Evolutionary conservation across 2,888 invertebrate species (phyloP).

Genomic region (Keiferia lycopersicella): DNA sequence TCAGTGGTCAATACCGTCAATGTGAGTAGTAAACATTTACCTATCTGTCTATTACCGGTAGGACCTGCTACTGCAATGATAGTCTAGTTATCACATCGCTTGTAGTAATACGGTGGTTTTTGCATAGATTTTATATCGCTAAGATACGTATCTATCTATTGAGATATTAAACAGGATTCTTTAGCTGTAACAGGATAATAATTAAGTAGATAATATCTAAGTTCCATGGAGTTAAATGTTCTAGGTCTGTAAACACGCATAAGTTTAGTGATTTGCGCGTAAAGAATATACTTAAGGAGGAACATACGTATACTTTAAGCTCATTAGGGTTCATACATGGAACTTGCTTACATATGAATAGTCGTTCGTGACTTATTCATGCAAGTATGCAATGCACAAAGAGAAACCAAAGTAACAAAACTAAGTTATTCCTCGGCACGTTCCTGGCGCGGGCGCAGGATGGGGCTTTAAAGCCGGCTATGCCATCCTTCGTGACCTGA

Average conservation of each 20-base stretch:
- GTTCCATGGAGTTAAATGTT: too few relatives aligned
- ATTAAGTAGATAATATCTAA: not conserved
- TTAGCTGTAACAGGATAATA: not conserved
- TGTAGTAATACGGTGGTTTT: not conserved
- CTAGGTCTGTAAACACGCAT: not conserved
- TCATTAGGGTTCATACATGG: not conserved
- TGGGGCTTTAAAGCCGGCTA: constrained; percentile 45
- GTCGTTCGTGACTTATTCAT: constrained; percentile 9
- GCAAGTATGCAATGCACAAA: constrained; percentile 19
- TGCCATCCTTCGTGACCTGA: constrained; percentile 55
- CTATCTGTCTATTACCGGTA: constrained; percentile 19
- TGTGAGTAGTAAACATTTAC: constrained; percentile 25
- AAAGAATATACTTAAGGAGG: not conserved
- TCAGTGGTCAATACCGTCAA: not conserved
- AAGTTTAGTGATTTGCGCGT: not conserved
- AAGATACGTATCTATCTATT: not conserved
- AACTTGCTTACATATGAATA: constrained; percentile 25
- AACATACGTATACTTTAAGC: not conserved
- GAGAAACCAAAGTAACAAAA: constrained; percentile 18
- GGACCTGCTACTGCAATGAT: constrained; percentile 14
- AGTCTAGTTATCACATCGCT: not conserved
- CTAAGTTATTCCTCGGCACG: constrained; percentile 42
- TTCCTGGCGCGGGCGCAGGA: constrained; percentile 45
- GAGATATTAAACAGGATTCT: not conserved
- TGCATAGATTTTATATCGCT: not conserved